Base-by-base conservation (phyloP, 2,113 vertebrate species). In the Aepyceros melampus region DNA sequence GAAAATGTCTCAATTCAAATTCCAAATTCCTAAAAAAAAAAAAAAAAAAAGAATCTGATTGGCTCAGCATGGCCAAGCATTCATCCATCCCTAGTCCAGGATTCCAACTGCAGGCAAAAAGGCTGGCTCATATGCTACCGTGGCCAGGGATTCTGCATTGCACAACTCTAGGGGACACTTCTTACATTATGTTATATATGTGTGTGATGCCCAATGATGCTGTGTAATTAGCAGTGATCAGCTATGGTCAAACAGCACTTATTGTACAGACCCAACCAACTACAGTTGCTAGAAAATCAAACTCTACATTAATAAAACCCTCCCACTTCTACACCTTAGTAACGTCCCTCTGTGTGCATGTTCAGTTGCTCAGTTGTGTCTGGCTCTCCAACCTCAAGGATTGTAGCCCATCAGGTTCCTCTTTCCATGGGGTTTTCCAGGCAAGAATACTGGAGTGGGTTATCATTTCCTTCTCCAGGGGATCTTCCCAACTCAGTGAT, bases 21-120 rank as follows among this genome's bases (percentile, higher is more conserved):
- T 84, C 40, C n/a, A 87, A 78, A 51, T 87, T 87, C 85, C 45
- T 92, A 47, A 82, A 62, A 60, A n/a, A 64, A 45, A 62, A 64
- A n/a, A 84, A 43, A 47, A 47, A 29, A 29, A 31, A 79, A 88
- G 47, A 74, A 33, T 87, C 43, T 43, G 33, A 64, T 25, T 84
- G 64, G 9, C 15, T 90, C 36, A 40, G 12, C 16, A 43, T 11
- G n/a, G 21, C 27, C 55, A 84, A 36, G 19, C 9, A 3, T 89
- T 92, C 58, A 84, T 62, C 81, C 47, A 81, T 71, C 43, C 6
- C 45, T 19, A 62, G 21, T 23, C 58, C 31, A 58, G 58, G 40
- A 76, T 27, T 43, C 23, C 55, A 33, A 2, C 12, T 7, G 60
- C n/a, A 79, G 81, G 1, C 1, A 4, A 2, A 53, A 12, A 0